Base-by-base conservation (phyloP, 2,113 vertebrate species). In the Phrynocephalus versicolor region DNA sequence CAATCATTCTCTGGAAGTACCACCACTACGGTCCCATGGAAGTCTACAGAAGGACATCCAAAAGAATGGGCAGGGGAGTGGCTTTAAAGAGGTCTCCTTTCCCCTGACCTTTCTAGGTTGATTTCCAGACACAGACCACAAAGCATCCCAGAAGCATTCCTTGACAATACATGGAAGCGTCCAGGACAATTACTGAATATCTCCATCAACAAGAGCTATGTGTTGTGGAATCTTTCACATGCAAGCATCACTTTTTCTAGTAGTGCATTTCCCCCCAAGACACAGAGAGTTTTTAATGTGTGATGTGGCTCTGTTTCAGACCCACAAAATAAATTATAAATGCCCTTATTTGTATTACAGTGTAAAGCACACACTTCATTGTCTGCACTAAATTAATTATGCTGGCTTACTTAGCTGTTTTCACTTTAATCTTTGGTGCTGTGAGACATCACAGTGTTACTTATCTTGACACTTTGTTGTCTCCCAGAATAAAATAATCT, bases 321-420 rank as follows among this genome's bases (percentile, higher is more conserved):
- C 0, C 0, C 0, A 72, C 13, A 71, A 72, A 89, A 88, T 33
- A 69, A 84, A 83, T 85, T 67, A 39, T 25, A 9, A 0, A 78
- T 55, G 57, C 0, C 8, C 69, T 88, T 86, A 15, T 87, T 89
- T 89, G 13, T 88, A 2, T 79, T 84, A 30, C 1, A n/a, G 72
- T 79, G n/a, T 57, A 85, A 83, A 88, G 2, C 5, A 65, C 75
- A 45, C 41, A 1, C 58, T 0, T 0, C 27, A 70, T 81, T 72
- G 1, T 57, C 16, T 45, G 23, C 10, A 72, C 19, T 41, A 85
- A 89, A 87, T 88, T 84, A 81, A 77, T 57, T 83, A 81, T 77
- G 1, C 33, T 21, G 10, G 0, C 2, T 87, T 27, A 35, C 2
- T 86, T 89, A 1, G 75, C 79, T 83, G 16, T 83, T 16, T 79